Base-by-base conservation (phyloP, 2,888 invertebrate species). In the Iphiclides podalirius region DNA sequence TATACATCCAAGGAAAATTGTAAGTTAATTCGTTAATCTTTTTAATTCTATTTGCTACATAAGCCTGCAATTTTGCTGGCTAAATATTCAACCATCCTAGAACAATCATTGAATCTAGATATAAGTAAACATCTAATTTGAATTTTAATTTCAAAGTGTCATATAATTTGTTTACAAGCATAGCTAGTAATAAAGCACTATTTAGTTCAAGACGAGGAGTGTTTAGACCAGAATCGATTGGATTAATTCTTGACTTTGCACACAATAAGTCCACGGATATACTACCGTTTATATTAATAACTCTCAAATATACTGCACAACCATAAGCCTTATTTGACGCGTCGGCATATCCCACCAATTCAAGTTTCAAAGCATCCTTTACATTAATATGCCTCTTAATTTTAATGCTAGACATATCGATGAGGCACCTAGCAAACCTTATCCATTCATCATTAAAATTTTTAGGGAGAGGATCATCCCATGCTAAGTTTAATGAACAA, bases 271-370 rank as follows among this genome's bases (percentile, higher is more conserved):
- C 40, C 2, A 44, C 26, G 7, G 4, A 1, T 1, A 54, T 40
- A 9, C 6, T 50, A 7, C 47, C 47, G 26, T 54, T 34, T 1
- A 1, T 7, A n/a, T 48, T 16, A 14, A 46, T 13, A 12, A 44
- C n/a, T 33, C 57, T 41, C 11, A 57, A n/a, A 35, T 57, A 57
- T 1, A 57, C 26, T 28, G 54, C 54, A 26, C 46, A 42, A n/a
- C n/a, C n/a, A n/a, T n/a, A n/a, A n/a, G n/a, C n/a, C n/a, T n/a
- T 54, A 1, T 40, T 9, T 0, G 51, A 54, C 11, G 57, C 53
- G 36, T 57, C 57, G 1, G 52, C 35, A 39, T 45, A 57, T 1
- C 54, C 57, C 2, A 57, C 38, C 1, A 57, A n/a, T 37, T 57
- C 51, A 13, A 43, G 49, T 12, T 12, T 33, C 0, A 11, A 0